A percentile compares a stretch with the other conserved stretches of the same genome.
phyloP scores from a whole-genome alignment of 2,113 vertebrate genomes.

The Pelobates fuscus region DNA sequence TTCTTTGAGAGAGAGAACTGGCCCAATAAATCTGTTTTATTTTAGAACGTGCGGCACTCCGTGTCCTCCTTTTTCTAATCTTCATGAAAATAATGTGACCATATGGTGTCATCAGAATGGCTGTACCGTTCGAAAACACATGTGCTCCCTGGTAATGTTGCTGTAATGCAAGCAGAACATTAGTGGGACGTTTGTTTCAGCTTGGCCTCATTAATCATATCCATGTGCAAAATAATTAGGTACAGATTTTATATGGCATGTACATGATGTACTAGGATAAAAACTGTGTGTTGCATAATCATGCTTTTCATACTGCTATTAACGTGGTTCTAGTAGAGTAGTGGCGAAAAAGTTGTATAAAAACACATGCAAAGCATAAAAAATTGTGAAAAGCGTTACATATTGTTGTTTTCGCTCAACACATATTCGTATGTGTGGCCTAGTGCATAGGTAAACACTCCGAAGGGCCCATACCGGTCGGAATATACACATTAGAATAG shows the following conservation, averaged over 20 bases:
- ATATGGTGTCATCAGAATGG: constrained; percentile 30
- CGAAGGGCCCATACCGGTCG: too few species aligned
- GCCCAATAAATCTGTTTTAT: too few species aligned
- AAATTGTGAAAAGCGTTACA: too few species aligned
- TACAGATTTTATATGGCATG: constrained; percentile 20
- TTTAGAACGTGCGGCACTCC: background rate
- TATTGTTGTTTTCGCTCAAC: too few species aligned
- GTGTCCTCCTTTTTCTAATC: constrained; percentile 8
- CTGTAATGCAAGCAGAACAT: constrained; percentile 28
- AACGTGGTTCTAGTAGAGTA: background rate
- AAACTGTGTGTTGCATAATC: background rate
- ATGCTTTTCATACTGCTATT: background rate
- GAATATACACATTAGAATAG: too few species aligned
- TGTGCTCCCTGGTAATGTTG: constrained; percentile 8
- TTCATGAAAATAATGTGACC: constrained; percentile 30
- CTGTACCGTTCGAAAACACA: constrained; percentile 18
- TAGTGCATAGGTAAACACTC: too few species aligned
- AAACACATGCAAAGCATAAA: too few species aligned
- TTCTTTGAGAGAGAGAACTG: too few species aligned
- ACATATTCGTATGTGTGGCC: too few species aligned
- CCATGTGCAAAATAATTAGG: constrained; percentile 31
- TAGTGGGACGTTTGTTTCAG: constrained; percentile 15
- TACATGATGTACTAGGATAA: constrained; percentile 12
- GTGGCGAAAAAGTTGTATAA: too few species aligned
- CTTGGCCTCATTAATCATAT: constrained; percentile 35